Evolutionary conservation across 2,888 invertebrate genomes (phyloP), one percentile per base, ranked within the genome.

Genomic region (Patella pellucida): DNA sequence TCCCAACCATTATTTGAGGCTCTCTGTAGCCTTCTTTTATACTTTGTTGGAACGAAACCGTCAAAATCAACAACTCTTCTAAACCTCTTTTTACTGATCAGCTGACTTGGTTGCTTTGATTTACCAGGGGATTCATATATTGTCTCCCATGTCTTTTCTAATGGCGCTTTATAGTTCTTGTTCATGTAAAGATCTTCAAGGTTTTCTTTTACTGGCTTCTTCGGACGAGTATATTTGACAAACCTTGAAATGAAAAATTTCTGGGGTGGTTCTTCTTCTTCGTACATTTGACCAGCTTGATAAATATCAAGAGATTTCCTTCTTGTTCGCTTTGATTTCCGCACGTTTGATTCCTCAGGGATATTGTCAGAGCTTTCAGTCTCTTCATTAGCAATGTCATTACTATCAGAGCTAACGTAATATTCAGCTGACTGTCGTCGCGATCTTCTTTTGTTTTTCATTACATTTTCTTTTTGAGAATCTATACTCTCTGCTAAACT

Each of bases 101-200:
- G 7, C 11, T 80, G 78, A 3, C 75, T 76, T 1, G 69, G 51
- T 19, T 71, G 62, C 71, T 79, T 82, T 7, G 68, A 51, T 15
- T 71, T 73, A 12, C 56, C 41, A 19, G 86, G 85, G 27, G 72
- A 78, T 76, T 87, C 87, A 74, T 80, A 84, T 19, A 87, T 84
- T n/a, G 85, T 86, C 77, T 85, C 85, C 85, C 85, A 86, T 12
- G 79, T 80, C 31, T 80, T 82, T 12, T 81, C 81, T n/a, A 80
- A 77, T 2, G 86, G 87, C 76, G 74, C 77, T n/a, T 79, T 77
- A 78, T 77, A 87, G 73, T 84, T 84, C 74, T 87, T 87, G 72
- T 86, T 86, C 19, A 56, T 72, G 52, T 86, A 87, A 19, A 87
- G 73, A 27, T 81, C 76, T 69, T 84, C 82, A 9, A 87, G 69